Percentiles rank a stretch among this genome's conserved stretches.
phyloP scores from a whole-genome alignment of 2,797 vertebrate genomes.

The Peromyscus nudipes region DNA sequence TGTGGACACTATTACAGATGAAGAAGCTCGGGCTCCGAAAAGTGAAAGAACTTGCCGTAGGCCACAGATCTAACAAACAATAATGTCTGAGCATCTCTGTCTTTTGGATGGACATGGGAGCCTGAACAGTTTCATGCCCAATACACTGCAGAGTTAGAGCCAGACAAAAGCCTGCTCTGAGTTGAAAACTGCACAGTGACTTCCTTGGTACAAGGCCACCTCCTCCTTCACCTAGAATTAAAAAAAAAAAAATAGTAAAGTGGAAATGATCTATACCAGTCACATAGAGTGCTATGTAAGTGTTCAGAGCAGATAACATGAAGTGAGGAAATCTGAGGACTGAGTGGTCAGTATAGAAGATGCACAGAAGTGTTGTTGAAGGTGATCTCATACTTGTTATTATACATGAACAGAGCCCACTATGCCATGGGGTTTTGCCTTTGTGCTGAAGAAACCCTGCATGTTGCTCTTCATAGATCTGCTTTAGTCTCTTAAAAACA shows the following conservation, averaged over 20 bases:
- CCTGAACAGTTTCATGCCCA: neutral
- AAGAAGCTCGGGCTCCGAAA: neutral
- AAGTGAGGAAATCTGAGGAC: neutral
- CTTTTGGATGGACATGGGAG: neutral
- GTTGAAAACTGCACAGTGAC: constrained; percentile 28
- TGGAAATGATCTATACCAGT: neutral
- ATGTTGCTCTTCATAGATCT: neutral
- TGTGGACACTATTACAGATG: neutral
- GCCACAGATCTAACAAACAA: neutral
- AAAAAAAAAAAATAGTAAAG: neutral
- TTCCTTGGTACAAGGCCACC: neutral
- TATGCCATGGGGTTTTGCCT: neutral
- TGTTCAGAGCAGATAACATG: neutral
- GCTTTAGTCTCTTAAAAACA: neutral
- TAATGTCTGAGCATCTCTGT: neutral
- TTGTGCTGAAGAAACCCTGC: neutral
- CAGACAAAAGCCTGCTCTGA: neutral
- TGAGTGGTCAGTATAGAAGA: neutral
- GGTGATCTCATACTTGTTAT: neutral
- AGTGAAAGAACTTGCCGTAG: neutral
- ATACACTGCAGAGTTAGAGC: neutral
- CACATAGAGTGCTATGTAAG: neutral
- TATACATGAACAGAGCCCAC: neutral
- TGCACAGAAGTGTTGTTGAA: neutral
- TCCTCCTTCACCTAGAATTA: neutral